Evolutionary conservation across 2,797 vertebrate genomes (phyloP), one percentile per base, ranked within the genome.

Genomic region (Lateolabrax maculatus): DNA sequence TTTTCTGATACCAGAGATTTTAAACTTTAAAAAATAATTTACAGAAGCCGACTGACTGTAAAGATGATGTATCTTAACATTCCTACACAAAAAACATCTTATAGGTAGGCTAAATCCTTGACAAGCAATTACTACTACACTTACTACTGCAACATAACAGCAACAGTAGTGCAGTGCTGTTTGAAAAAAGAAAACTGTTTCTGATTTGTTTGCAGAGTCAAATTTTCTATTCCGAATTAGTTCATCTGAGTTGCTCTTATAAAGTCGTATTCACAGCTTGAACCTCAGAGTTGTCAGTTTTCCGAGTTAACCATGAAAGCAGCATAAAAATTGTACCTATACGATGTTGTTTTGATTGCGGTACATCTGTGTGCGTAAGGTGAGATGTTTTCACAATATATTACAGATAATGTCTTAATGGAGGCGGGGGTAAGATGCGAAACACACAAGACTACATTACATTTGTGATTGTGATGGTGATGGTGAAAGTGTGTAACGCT

Each of bases 311-410:
- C 3, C 0, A 0, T 75, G 58, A 90, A 91, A 0, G 81, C 84
- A 75, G 9, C 89, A 86, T 79, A 39, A 27, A 67, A 89, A 89
- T 89, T 79, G 68, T 63, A 73, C 64, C 84, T 75, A 52, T 70
- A 71, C 65, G 51, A 34, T 75, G 71, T 71, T 87, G 76, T 90
- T 89, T 82, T 90, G 87, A 79, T 83, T 87, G 87, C 91, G 80
- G 89, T 72, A 27, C 73, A 67, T 89, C 46, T 84, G 60, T 81
- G 67, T 60, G 61, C 23, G 62, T 60, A 76, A 90, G 89, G 91
- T 92, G 77, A 90, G 87, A 81, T 70, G 4, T 70, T 75, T 80
- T 80, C 9, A 77, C 21, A 37, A 18, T 72, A 63, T 75, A 34
- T 71, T 43, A 55, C 18, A 82, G 3, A 55, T 74, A 31, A 48